Conservation (phyloP, 1,140 invertebrate genomes). For the Drosophila pectinifera region DNA sequence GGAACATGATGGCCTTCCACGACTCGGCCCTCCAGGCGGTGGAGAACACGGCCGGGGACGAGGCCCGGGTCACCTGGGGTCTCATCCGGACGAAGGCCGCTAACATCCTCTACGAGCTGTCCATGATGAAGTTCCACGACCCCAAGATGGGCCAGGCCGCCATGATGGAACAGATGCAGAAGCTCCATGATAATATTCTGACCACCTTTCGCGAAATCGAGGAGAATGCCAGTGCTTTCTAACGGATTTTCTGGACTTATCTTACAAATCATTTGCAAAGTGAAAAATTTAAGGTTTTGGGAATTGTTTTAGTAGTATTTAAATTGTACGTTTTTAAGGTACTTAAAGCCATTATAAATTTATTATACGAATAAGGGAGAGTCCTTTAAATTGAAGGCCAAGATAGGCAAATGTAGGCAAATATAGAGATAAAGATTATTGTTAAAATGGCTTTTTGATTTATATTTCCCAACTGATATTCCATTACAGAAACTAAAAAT, state of each 20-base stretch:
- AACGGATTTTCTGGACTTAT: not conserved
- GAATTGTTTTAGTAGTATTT: not conserved
- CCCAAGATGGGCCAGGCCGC: constrained; percentile 31
- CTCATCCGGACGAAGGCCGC: constrained; percentile 51
- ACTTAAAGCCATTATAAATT: not conserved
- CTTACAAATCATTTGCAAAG: not conserved
- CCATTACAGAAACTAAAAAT: not conserved
- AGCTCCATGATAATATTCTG: constrained; percentile 8
- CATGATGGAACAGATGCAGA: constrained; percentile 11
- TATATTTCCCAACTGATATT: too few relatives aligned
- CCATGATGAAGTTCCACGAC: constrained; percentile 72
- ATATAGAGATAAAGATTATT: too few relatives aligned
- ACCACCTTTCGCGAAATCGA: constrained; percentile 31
- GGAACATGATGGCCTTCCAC: constrained; percentile 71
- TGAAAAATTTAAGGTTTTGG: not conserved
- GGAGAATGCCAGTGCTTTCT: constrained; percentile 26
- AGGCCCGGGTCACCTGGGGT: constrained; percentile 69
- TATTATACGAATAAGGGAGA: too few relatives aligned
- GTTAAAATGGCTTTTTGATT: too few relatives aligned
- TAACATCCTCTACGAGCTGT: constrained; percentile 61
- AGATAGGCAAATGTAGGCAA: too few relatives aligned
- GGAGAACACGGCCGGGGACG: constrained; percentile 36
- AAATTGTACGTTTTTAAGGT: not conserved
- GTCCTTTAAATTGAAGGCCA: not conserved
- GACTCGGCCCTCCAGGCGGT: constrained; percentile 35